Evolutionary conservation across 2,113 vertebrate species (phyloP).

Genomic region (Corynorhinus townsendii): DNA sequence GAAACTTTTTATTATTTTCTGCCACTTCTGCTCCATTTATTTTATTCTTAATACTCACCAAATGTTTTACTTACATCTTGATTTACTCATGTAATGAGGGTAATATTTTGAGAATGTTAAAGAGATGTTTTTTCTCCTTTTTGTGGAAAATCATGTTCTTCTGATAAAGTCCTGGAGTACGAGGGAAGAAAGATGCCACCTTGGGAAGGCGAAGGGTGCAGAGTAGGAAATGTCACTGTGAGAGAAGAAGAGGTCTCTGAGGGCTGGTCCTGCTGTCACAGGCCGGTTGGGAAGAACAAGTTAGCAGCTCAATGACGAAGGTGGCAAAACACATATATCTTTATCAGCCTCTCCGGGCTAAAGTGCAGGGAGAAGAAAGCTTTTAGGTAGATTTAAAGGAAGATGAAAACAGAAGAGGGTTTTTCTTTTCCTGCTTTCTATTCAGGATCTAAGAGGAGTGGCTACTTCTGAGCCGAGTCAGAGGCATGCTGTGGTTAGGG

Average conservation of each 20-base stretch:
- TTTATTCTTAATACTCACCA: neutral
- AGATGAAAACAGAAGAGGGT: neutral
- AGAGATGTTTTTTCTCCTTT: neutral
- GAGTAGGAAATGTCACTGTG: neutral
- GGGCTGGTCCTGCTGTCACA: neutral
- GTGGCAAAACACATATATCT: neutral
- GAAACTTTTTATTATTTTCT: neutral
- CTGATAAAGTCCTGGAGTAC: neutral
- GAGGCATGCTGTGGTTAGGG: neutral
- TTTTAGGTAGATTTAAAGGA: neutral
- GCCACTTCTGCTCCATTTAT: neutral
- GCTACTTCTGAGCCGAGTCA: neutral
- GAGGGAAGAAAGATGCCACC: neutral
- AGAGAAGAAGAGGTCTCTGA: neutral
- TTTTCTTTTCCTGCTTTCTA: neutral
- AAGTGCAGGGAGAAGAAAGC: too few relatives aligned
- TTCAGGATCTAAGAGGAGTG: neutral
- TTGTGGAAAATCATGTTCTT: neutral
- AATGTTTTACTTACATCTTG: neutral
- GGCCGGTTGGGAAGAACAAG: neutral
- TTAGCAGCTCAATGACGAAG: neutral
- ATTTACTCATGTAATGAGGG: neutral
- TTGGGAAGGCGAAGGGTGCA: neutral
- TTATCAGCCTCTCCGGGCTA: neutral
- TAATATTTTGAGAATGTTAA: neutral